Evolutionary conservation across 1,140 invertebrate species (phyloP).

Genomic region (Aphis craccivora): DNA sequence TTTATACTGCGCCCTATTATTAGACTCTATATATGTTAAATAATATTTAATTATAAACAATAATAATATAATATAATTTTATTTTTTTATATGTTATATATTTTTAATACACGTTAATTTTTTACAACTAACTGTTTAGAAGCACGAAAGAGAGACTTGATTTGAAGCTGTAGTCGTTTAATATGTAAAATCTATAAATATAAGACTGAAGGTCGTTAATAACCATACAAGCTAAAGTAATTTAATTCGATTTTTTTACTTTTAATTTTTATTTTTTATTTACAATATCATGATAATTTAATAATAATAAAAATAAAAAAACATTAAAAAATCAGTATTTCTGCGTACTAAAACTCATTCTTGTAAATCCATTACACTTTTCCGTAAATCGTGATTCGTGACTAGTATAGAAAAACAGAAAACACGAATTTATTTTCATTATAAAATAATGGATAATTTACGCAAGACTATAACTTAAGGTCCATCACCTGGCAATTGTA

Average conservation of each 20-base stretch:
- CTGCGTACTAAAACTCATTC: background rate
- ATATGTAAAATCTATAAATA: background rate
- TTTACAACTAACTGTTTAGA: background rate
- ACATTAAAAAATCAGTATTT: background rate
- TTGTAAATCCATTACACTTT: background rate
- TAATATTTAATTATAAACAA: too few relatives aligned
- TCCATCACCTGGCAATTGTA: too few relatives aligned
- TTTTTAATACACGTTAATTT: background rate
- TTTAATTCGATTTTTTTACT: background rate
- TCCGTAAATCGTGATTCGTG: background rate
- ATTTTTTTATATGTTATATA: too few relatives aligned
- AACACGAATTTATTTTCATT: background rate
- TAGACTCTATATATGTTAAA: too few relatives aligned
- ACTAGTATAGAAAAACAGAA: background rate
- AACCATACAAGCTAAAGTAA: background rate
- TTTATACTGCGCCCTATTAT: too few relatives aligned
- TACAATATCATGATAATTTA: background rate
- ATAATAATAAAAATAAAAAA: background rate
- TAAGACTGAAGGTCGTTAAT: background rate
- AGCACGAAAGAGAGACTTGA: background rate
- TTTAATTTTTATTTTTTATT: background rate
- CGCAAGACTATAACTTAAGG: background rate
- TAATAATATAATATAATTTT: too few relatives aligned
- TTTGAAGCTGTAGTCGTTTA: background rate
- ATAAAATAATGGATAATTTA: background rate